Base-by-base conservation (phyloP, 2,113 vertebrate species). In the Cynoglossus semilaevis region DNA sequence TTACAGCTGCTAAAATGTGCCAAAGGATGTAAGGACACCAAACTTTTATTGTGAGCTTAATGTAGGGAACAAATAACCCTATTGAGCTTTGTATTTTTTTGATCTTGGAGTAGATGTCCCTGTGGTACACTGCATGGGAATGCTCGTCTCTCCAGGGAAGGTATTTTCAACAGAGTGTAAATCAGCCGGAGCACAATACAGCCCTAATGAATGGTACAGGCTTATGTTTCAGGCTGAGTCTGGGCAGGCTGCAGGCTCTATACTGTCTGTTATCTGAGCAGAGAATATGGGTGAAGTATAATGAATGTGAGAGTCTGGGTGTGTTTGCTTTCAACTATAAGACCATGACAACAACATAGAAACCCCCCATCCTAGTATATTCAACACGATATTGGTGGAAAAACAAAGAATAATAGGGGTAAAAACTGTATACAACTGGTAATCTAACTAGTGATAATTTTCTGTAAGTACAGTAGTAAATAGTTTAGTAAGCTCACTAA, bases 91-190 rank as follows among this genome's bases (percentile, higher is more conserved):
- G 61, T 57, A 42, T 48, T 43, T 45, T 16, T 72, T 54, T 62
- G 50, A 73, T 63, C 56, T 60, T 12, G 38, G 36, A 49, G 61
- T 35, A 35, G 49, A 50, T 51, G 34, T 44, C n/a, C 35, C 40
- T 47, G 8, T 15, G 55, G 43, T 54, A 48, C 37, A 43, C 16
- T 18, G 36, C 67, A 61, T 49, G 51, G 37, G 63, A 53, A 58
- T 35, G 52, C 48, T 47, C 14, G 36, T 70, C 58, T 67, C 62
- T 58, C 66, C 15, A 52, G 53, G 76, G 35, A 51, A 58, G 49
- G 52, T 48, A 53, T 72, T 69, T 60, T 57, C 55, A 69, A 50
- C 45, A 44, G 36, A 38, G 51, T 44, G 67, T 67, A 70, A 71
- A 63, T 44, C 66, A 58, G 58, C 34, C 52, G 37, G 2, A 16